Base-by-base conservation (phyloP, 1,140 invertebrate genomes). In the Drosophila neocordata region DNA sequence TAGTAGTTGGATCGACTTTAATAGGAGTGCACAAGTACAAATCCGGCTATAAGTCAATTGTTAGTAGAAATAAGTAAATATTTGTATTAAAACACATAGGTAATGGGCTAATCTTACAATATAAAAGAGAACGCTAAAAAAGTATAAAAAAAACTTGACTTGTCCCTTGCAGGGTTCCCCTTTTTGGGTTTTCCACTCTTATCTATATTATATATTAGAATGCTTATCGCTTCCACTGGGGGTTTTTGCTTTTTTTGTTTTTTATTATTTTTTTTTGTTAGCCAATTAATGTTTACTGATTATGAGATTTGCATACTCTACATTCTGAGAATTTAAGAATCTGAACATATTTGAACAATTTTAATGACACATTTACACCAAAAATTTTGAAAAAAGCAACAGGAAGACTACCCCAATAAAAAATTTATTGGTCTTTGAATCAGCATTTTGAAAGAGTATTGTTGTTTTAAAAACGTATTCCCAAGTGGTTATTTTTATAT, bases 11-110 rank as follows among this genome's bases (percentile, higher is more conserved):
- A 79, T 96, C 94, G 38, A 97, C 93, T 92, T 95, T 95, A 13
- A 97, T 94, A 11, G 97, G 95, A 35, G 96, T 97, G 89, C 97
- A 97, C 27, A 97, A 92, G 90, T 97, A 97, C 15, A 96, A 92
- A 92, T 97, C 97, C 64, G 95, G 95, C 96, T 97, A 91, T 71
- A 94, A 38, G 67, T 69, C 71, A 73, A 55, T 80, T 68, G 52
- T 18, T 27, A 64, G 63, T 48, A 38, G 53, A 56, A 12, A 35
- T 31, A 75, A 60, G 18, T 61, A 44, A 69, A 20, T 20, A 34
- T 18, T 6, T 18, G 22, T 56, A 61, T 22, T 12, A 48, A 12
- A 73, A 20, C 41, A 34, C 15, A 41, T 35, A 9, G 18, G 59
- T 69, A 60, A 65, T 69, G 57, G 58, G 44, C 11, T 15, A 38